Evolutionary conservation across 2,797 vertebrate species (phyloP).

Genomic region (Crax fasciolata): DNA sequence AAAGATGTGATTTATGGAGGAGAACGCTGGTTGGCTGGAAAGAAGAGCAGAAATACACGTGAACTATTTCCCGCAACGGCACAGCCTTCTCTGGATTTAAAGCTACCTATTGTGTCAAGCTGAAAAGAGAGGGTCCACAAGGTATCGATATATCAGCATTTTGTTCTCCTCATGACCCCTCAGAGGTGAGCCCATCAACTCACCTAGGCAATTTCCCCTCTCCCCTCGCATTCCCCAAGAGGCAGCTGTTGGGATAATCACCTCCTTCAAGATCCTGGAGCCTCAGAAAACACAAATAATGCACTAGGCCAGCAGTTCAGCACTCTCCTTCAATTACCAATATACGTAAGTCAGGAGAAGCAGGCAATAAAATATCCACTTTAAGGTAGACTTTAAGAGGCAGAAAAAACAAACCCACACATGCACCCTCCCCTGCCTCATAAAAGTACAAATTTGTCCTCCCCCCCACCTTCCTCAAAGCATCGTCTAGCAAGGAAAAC

Average conservation of each 20-base stretch:
- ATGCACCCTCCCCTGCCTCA: neutral
- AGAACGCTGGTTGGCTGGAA: fast-evolving
- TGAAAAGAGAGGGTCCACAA: constrained; percentile 43
- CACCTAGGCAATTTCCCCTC: constrained; percentile 61
- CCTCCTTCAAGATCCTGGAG: constrained; percentile 46
- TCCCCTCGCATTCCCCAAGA: constrained; percentile 40
- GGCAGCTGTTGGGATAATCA: constrained; percentile 64
- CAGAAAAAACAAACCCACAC: constrained; percentile 40
- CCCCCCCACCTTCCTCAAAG: constrained; percentile 6
- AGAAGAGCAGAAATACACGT: neutral
- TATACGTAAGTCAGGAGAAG: constrained; percentile 59
- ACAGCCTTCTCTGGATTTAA: constrained; percentile 25
- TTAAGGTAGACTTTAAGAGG: constrained; percentile 63
- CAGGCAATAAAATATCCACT: constrained; percentile 69
- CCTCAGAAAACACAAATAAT: constrained; percentile 66
- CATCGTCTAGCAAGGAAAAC: constrained; percentile 54
- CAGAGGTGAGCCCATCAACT: constrained; percentile 57
- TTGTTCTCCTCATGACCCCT: constrained; percentile 39
- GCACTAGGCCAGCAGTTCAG: constrained; percentile 66
- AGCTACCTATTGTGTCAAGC: constrained; percentile 39
- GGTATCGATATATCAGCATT: constrained; percentile 63
- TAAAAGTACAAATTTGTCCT: constrained; percentile 47
- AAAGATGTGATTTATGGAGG: constrained; percentile 10
- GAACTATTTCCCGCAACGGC: neutral
- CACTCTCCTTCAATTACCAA: constrained; percentile 73